Conservation (phyloP, 2,797 vertebrate genomes). For the Sitta carolinensis region DNA sequence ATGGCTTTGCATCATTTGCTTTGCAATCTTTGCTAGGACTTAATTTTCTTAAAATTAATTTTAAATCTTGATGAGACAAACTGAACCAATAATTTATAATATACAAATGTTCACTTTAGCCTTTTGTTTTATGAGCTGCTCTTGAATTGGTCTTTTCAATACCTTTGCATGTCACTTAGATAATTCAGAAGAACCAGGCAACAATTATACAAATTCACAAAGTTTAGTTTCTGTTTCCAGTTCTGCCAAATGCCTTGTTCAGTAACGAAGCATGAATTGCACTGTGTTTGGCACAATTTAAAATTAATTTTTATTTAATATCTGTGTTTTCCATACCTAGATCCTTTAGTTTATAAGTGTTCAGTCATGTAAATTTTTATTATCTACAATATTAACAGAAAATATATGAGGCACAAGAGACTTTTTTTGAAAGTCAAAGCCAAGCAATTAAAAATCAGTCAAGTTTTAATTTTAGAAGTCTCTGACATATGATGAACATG, state of each 20-base stretch:
- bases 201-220: neutral
- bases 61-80: neutral
- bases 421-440: neutral
- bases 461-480: neutral
- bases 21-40: neutral
- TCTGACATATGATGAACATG: neutral
- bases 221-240: neutral
- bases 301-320: neutral
- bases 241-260: neutral
- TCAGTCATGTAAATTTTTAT: neutral
- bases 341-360: neutral
- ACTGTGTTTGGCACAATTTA: neutral
- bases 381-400: neutral
- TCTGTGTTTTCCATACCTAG: neutral
- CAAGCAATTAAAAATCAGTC: neutral
- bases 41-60: neutral
- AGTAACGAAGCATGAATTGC: neutral
- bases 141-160: neutral
- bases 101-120: neutral
- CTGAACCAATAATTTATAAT: neutral
- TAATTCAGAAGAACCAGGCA: neutral
- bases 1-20: neutral
- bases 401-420: neutral
- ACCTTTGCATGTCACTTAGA: neutral
- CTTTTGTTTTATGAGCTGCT: neutral